Base-by-base conservation (phyloP, 2,113 vertebrate species). In the Platysteira castanea region DNA sequence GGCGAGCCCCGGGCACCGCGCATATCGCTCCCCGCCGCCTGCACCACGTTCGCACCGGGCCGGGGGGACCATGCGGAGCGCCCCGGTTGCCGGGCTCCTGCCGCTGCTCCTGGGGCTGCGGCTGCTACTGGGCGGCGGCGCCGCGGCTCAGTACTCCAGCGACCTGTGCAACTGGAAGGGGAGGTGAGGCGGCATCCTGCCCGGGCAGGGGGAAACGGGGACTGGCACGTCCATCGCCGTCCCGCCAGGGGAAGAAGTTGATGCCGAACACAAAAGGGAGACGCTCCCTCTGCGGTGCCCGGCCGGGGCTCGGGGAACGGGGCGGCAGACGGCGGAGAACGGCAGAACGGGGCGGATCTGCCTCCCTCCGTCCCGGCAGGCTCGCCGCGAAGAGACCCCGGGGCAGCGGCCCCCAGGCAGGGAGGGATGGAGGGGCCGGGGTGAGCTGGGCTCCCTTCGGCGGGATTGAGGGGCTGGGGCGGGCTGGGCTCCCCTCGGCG, bases 141-240 rank as follows among this genome's bases (percentile, higher is more conserved):
- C 98, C 93, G 83, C 96, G 24, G 97, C 98, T 81, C 99, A 99
- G 93, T 99, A 99, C 96, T 99, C 99, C 35, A 99, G 99, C 96
- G 99, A 99, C 97, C 98, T 99, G 98, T 99, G 99, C 98, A 99
- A 98, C 97, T 99, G 99, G 99, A 99, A 98, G 97, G 99, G 99
- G 95, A 99, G 99, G 99, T 99, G 96, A 99, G 98, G 71, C 6
- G 42, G n/a, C 59, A 44, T 64, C 82, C 57, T 14, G 37, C 39
- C 53, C 30, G 88, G 53, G 49, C 21, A 5, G 16, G 7, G 46
- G 37, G 59, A 47, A 33, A 35, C 30, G 39, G 67, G 84, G 17
- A 2, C 11, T 6, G 63, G 65, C 46, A 0, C 42, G 16, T 16
- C 65, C 69, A 6, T 49, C 63, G 26, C 44, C 49, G 75, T 49